These are phyloP conservation scores for Lithobius niger DNA, from an alignment of 1,140 invertebrate species.

Conservation along the genomic window DNA sequence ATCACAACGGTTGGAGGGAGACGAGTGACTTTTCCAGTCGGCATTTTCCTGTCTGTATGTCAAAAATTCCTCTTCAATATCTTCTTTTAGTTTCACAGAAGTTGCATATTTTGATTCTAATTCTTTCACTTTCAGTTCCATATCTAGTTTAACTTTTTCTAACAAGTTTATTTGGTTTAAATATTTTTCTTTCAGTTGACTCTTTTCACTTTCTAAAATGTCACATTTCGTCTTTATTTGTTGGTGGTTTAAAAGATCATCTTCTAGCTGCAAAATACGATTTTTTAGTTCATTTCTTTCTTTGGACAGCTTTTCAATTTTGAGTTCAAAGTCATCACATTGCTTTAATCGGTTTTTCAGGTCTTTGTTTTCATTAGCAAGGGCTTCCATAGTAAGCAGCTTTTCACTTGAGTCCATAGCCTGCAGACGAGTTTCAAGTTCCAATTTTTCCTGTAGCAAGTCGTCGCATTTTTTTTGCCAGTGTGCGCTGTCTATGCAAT, in stretches of 20 bases:
- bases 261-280: not conserved
- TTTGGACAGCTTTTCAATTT: not conserved
- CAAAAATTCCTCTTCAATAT: not conserved
- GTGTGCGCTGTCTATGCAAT: too few species aligned
- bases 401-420: not conserved
- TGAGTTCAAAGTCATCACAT: not conserved
- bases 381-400: not conserved
- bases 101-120: not conserved
- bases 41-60: not conserved
- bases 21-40: not conserved
- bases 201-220: not conserved
- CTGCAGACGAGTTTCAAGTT: not conserved
- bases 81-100: not conserved
- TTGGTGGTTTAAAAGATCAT: not conserved
- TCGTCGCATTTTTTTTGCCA: slow-evolving; percentile 4
- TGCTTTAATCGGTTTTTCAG: not conserved
- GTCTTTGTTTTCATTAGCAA: not conserved
- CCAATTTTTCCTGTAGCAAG: slow-evolving; percentile 1
- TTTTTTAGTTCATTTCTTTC: not conserved
- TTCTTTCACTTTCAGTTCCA: not conserved
- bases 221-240: not conserved
- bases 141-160: slow-evolving; percentile 2
- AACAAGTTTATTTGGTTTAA: not conserved
- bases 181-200: not conserved
- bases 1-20: not conserved